These are phyloP conservation scores for Aphaenogaster ashmeadi DNA, from an alignment of 1,140 invertebrate species.

Conservation along the genomic window DNA sequence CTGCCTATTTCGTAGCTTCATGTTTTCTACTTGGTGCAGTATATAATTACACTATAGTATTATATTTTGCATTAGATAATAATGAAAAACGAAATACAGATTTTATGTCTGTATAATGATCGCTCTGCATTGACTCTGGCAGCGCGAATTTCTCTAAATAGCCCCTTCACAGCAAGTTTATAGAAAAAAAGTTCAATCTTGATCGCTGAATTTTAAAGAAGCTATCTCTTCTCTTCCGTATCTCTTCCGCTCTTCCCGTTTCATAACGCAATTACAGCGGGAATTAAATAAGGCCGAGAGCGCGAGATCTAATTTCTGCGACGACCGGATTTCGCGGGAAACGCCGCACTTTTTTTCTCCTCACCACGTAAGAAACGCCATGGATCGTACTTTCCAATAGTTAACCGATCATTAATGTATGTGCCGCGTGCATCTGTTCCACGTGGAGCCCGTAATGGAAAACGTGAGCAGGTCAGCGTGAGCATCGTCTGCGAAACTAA, in stretches of 20 bases:
- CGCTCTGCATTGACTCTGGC: not conserved
- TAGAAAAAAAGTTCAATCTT: conserved; percentile 8
- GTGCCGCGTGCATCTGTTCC: conserved; percentile 19
- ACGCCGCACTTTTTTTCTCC: not conserved
- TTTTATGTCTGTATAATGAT: not conserved
- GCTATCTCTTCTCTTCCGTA: not conserved
- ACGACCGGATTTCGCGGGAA: conserved; percentile 24
- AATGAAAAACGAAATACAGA: not conserved
- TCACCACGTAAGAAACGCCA: conserved; percentile 3
- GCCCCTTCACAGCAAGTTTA: not conserved
- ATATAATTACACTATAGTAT: not conserved
- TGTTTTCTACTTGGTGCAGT: not conserved
- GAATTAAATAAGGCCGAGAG: not conserved
- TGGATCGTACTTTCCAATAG: conserved; percentile 29
- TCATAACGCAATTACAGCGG: not conserved
- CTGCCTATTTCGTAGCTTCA: not conserved
- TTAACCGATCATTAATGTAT: conserved; percentile 25
- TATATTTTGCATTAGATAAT: not conserved
- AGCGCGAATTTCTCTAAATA: not conserved
- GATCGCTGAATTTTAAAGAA: conserved; percentile 11
- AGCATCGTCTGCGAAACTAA: conserved; percentile 15
- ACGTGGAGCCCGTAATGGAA: conserved; percentile 58
- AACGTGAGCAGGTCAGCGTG: conserved; percentile 65
- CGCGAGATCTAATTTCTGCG: conserved; percentile 41
- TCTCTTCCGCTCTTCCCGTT: not conserved